A percentile compares a stretch with the other conserved stretches of the same genome.
Evolutionary conservation across 2,797 vertebrate species (phyloP).

Genomic region (Gouania willdenowi): DNA sequence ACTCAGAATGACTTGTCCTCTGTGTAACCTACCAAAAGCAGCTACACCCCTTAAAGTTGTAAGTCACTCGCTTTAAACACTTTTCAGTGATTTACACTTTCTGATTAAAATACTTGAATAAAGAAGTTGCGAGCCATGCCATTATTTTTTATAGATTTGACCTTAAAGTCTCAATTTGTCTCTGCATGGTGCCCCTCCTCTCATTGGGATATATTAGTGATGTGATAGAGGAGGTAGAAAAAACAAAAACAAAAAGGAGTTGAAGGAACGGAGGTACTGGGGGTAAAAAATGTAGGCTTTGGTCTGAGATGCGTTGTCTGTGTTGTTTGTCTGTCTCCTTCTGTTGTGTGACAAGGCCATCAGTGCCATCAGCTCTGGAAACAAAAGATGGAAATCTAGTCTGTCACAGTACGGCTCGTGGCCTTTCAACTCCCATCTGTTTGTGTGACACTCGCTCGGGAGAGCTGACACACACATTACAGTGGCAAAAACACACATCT

Average conservation of each 20-base stretch:
- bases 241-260: neutral
- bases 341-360: conserved; percentile 38
- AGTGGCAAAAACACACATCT: conserved; percentile 22
- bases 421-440: conserved; percentile 86
- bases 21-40: too few species aligned
- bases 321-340: conserved; percentile 4
- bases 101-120: too few species aligned
- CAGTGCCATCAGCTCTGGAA: conserved; percentile 45
- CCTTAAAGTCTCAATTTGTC: too few species aligned
- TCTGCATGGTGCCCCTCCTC: too few species aligned
- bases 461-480: conserved; percentile 40
- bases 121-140: too few species aligned
- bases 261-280: conserved; percentile 1
- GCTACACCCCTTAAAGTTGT: too few species aligned
- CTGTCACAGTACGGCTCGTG: conserved; percentile 78
- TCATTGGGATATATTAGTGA: too few species aligned
- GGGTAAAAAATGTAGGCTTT: too few species aligned
- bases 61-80: too few species aligned
- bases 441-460: conserved; percentile 64
- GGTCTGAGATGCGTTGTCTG: conserved; percentile 3
- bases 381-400: conserved; percentile 77
- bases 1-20: too few species aligned
- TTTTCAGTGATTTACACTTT: too few species aligned
- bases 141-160: too few species aligned
- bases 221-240: neutral